phyloP scores from a whole-genome alignment of 2,113 vertebrate species.

The Gavia stellata region DNA sequence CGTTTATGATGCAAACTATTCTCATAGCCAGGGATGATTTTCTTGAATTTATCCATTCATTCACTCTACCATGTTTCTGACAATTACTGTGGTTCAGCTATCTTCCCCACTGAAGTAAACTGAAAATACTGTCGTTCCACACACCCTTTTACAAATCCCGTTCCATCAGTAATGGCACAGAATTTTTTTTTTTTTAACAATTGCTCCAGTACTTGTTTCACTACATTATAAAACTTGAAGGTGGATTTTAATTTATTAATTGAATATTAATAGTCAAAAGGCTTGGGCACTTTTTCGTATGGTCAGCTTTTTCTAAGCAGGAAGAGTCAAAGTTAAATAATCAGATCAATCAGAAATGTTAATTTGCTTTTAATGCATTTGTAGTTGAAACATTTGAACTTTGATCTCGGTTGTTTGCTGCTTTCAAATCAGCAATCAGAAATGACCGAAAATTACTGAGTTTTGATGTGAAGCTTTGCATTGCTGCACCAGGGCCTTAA shows the following conservation, averaged over 20 bases:
- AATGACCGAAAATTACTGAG: conserved; percentile 57
- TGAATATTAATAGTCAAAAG: not conserved
- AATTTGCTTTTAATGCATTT: not conserved
- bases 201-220: not conserved
- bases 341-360: conserved; percentile 9
- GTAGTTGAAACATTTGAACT: not conserved
- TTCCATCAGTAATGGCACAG: not conserved
- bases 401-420: not conserved
- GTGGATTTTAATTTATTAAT: not conserved
- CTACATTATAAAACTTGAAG: not conserved
- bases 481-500: conserved; percentile 48
- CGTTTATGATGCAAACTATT: not conserved
- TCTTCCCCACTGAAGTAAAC: not conserved
- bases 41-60: not conserved
- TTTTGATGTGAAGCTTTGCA: conserved; percentile 24
- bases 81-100: not conserved
- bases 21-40: not conserved
- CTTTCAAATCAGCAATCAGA: conserved; percentile 30
- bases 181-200: not conserved
- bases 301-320: not conserved
- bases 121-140: not conserved
- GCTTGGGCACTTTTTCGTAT: not conserved
- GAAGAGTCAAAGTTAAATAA: not conserved
- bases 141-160: not conserved
- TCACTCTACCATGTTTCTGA: not conserved